These are phyloP conservation scores for Spheniscus mendiculus DNA, from an alignment of 2,113 vertebrate genomes.

Conservation along the genomic window DNA sequence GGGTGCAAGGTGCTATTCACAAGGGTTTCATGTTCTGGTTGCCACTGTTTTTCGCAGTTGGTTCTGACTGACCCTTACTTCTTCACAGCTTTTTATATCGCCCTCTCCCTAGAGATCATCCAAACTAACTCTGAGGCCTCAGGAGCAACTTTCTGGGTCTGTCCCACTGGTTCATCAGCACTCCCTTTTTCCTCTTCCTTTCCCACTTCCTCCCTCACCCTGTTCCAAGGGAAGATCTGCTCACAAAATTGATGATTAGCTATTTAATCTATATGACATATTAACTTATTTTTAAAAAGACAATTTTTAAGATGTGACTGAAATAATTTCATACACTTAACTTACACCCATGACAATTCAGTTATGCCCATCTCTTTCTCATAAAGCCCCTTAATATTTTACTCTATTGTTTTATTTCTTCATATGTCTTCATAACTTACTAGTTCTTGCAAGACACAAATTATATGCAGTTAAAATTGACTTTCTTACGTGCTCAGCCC, in stretches of 20 bases:
- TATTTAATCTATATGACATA: neutral
- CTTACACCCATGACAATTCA: neutral
- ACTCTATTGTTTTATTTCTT: neutral
- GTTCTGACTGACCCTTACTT: neutral
- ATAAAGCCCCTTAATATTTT: neutral
- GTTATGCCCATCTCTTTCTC: neutral
- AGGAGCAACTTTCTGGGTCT: neutral
- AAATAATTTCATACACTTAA: neutral
- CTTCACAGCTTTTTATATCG: neutral
- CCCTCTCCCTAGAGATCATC: neutral
- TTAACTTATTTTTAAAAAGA: neutral
- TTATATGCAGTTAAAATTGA: neutral
- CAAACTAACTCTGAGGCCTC: neutral
- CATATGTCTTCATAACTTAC: neutral
- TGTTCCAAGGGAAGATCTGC: neutral
- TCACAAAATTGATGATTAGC: neutral
- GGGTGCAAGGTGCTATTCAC: rapidly evolving
- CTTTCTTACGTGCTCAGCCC: neutral
- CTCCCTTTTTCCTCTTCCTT: neutral
- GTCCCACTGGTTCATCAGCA: neutral
- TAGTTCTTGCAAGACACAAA: neutral
- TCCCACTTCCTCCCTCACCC: neutral
- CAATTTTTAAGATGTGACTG: neutral
- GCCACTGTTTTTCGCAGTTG: rapidly evolving
- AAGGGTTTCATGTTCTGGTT: neutral